Evolutionary conservation across 2,797 vertebrate genomes (phyloP), one percentile per base, ranked within the genome.

Genomic region (Alexandromys oeconomus): DNA sequence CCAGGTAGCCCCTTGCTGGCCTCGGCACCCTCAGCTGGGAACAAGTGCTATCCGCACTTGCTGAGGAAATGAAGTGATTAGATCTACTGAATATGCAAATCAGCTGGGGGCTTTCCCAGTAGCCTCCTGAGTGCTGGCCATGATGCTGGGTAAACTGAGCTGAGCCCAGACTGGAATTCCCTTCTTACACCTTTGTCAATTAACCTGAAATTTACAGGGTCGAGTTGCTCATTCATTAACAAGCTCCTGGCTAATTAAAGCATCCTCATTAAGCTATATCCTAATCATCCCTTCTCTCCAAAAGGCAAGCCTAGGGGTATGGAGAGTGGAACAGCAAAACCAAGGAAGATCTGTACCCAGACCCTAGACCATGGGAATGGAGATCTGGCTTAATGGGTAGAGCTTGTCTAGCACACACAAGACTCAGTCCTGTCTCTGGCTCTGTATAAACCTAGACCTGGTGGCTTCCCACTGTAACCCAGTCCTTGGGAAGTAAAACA

Each of bases 71-170:
- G 2, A 17, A 13, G 81, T 78, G 87, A 97, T 97, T 95, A 91
- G 3, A 59, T 93, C 87, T 19, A 40, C 80, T 91, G 95, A 91
- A 94, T 95, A 97, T 97, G 96, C 93, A 97, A 54, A 97, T 96
- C 40, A 93, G 91, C 95, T 85, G 92, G 87, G 96, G 91, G 86
- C 23, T 94, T 97, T 97, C 96, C 96, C 92, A 81, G 92, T 40
- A 61, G 90, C 94, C 34, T 2, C 61, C 57, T 9, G 78, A 87
- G 59, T 40, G 43, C 92, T 25, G 34, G 84, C 51, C 0, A 11
- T 0, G 78, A 31, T 13, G 14, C 80, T n/a, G 40, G 57, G 79
- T 89, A 93, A 94, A 92, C 29, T 19, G 84, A 90, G 67, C 82
- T 3, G 29, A 79, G 76, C 8, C 67, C 46, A 29, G 61, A 34